Evolutionary conservation across 2,113 vertebrate genomes (phyloP), one percentile per base, ranked within the genome.

Genomic region (Hippocampus guttulatus): DNA sequence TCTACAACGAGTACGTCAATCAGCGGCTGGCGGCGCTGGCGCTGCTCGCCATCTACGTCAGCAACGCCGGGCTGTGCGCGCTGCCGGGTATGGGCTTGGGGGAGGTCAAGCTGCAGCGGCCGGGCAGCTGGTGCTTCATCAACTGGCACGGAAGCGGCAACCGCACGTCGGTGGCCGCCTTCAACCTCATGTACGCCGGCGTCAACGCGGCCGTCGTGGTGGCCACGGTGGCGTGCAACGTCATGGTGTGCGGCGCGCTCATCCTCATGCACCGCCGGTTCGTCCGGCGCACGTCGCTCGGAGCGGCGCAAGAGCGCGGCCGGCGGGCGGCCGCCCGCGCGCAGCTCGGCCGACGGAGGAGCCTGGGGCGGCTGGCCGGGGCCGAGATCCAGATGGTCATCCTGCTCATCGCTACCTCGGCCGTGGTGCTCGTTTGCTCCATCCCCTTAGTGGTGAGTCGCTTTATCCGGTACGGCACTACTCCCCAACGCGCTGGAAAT

Each of bases 331-430:
- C 41, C 2, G 11, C 14, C n/a, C 63, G 41, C 14, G 40, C 6
- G 63, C 95, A 95, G 80, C 85, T 95, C 76, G 87, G 95, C 81
- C 92, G 94, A 74, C 93, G 95, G 76, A 80, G 95, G 51, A 98
- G 93, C 73, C 95, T 98, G 88, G 83, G 94, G 38, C 93, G 95
- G 3, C 86, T 97, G 78, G 95, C 95, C 0, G 96, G 93, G 2
- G 96, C 94, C 0, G 97, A 99, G 92, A 95, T 99, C 88, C 97
- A 96, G 87, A 99, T 99, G 97, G 95, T 98, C 82, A 96, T 98
- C 84, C 75, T 99, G 63, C 96, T 99, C 16, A 96, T 96, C 58
- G 94, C 94, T 54, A 99, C 96, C 66, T 98, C 96, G 0, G 88
- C 89, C 58, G 95, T 98, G 73, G 92, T 99, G 68, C 93, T 99